phyloP scores from a whole-genome alignment of 2,797 vertebrate genomes.

The Mastacembelus armatus region DNA sequence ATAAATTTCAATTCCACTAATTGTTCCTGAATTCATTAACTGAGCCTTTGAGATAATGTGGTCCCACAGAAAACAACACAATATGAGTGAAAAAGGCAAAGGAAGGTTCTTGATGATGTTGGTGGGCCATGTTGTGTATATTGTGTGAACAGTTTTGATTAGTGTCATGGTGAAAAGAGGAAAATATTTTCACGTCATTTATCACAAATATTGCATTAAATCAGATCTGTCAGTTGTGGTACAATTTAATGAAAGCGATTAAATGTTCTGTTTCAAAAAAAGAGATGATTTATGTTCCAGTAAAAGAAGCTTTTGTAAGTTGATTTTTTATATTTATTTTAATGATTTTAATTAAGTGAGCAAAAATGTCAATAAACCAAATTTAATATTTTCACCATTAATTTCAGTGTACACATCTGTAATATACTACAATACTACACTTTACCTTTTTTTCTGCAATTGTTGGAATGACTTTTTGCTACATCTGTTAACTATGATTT shows the following conservation, averaged over 20 bases:
- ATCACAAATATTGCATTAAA: not conserved
- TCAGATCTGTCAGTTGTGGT: not conserved
- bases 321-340: not conserved
- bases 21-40: conserved; percentile 94
- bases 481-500: not conserved
- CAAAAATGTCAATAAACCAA: not conserved
- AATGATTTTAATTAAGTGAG: not conserved
- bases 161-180: too few relatives aligned
- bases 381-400: too few relatives aligned
- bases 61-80: conserved; percentile 78
- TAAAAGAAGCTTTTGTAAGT: too few relatives aligned
- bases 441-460: too few relatives aligned
- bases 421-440: not conserved
- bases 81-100: conserved; percentile 69
- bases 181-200: too few relatives aligned
- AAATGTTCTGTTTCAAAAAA: not conserved
- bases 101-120: conserved; percentile 51
- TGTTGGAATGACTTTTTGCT: too few relatives aligned
- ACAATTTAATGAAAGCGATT: not conserved
- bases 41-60: conserved; percentile 84
- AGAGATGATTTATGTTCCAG: too few relatives aligned
- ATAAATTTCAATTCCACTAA: conserved; percentile 99
- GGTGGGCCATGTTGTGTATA: conserved; percentile 31
- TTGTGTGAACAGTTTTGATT: conserved; percentile 61
- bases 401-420: too few relatives aligned